Evolutionary conservation across 2,797 vertebrate species (phyloP), one percentile per base, ranked within the genome.

Genomic region (Onychomys arenicola): DNA sequence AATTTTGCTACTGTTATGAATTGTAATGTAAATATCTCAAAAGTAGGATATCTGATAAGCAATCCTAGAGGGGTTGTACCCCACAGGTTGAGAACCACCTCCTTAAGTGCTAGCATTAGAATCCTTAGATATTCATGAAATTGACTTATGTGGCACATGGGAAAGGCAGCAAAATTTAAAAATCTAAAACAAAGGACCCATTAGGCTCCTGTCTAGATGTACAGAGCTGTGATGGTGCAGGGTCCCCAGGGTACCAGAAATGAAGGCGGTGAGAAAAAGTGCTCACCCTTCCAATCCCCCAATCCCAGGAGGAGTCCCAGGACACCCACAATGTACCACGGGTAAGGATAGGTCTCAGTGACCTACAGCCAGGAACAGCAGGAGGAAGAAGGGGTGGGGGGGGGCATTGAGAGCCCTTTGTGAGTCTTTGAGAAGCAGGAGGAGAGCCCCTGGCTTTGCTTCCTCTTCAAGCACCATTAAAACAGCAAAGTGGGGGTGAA

Each of bases 101-200:
- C 25, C 2, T 5, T 77, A 86, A 76, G 67, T 73, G 57, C 63
- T 49, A 67, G 27, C 80, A 43, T 83, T 93, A 93, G 29, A 52
- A 87, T 59, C 84, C 81, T 65, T 65, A 83, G 93, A 49, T 90
- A 73, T 86, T 94, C 87, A 85, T 85, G 59, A 84, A 67, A 76
- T 89, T 78, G 67, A 83, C 63, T 61, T 80, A 49, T 84, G 16
- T n/a, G 52, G 83, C 59, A 69, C 73, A 55, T 40, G 46, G 40
- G 21, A 91, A 80, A 97, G 76, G n/a, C 43, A 86, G 34, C 78
- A 87, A 11, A 95, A 91, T 75, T 89, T 59, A 65, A 77, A 93
- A 91, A 76, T 59, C 23, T 61, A 88, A 86, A 92, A 23, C 29
- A 49, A 81, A 90, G 92, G 46, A 40, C 7, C 40, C 84, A 82